Base-by-base conservation (phyloP, 2,888 invertebrate species). In the Sturmia bella region DNA sequence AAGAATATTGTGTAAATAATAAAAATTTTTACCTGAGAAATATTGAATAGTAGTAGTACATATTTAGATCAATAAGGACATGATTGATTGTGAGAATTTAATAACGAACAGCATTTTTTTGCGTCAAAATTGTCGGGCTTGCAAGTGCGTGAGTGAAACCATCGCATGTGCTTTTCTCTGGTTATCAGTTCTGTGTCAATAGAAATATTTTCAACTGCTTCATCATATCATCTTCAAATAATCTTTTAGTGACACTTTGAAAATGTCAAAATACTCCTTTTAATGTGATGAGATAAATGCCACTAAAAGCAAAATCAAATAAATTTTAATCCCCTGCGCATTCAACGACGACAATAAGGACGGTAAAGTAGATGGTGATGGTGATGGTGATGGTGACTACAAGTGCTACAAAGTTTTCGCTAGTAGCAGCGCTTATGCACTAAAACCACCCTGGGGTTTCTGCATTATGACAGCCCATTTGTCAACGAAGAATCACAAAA, bases 301-400 rank as follows among this genome's bases (percentile, higher is more conserved):
- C 54, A 73, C 68, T 79, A 79, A 79, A 79, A 79, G 73, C 79
- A 79, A 73, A 79, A 68, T 79, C 79, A 73, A 79, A 79, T 79
- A 79, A 79, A 61, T 73, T 52, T 61, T 39, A 73, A 73, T 79
- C 79, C 79, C 79, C 24, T 68, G 73, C 68, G 73, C 61, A 73
- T 79, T 68, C 52, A 48, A 48, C 19, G 37, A 56, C 21, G 27
- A 45, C n/a, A 64, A 12, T 56, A 15, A 27, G 15, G 59, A 39
- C 15, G 9, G 27, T 21, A 50, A 64, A 32, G 39, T 3, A 3
- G n/a, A 41, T 54, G 56, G 39, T 27, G 56, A 12, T 5, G 21
- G 9, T 17, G 32, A 41, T 39, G 48, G 15, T n/a, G 48, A 50
- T 37, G 52, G 32, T 32, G 32, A 37, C 4, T 43, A 72, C n/a